Base-by-base conservation (phyloP, 2,797 vertebrate species). In the Vultur gryphus region DNA sequence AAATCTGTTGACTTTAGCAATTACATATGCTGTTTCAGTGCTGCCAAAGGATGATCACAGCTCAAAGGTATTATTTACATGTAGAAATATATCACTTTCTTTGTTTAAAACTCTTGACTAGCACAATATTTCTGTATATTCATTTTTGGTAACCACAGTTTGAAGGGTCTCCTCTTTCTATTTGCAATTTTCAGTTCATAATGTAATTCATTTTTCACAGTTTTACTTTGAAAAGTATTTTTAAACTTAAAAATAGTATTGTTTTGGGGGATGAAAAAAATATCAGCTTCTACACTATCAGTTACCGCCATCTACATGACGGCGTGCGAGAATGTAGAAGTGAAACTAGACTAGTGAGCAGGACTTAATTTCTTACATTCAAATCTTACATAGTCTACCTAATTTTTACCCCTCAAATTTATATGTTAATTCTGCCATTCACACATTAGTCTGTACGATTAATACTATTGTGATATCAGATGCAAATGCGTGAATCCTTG, bases 1-100 rank as follows among this genome's bases (percentile, higher is more conserved):
- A 95, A 90, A 83, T 93, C 44, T 96, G 82, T 97, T 93, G 78
- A 94, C 70, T 95, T 85, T 75, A 95, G 77, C 91, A 96, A 95
- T 95, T 96, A 93, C 77, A 89, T 70, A 73, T 90, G 82, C 77
- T 14, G 3, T 90, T 95, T 95, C 79, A 58, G 1, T 94, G 86
- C 79, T 95, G 71, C 80, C 79, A 76, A 88, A 94, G 64, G 80
- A 95, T 77, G 92, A 91, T 87, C 20, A 5, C 86, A 82, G 49
- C 91, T 94, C 43, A 87, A 71, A 96, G 48, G 62, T 96, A 64
- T 90, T 95, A 81, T 94, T 93, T 95, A 82, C 55, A 75, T 19
- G 5, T 85, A 70, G 64, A 77, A 92, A 90, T 94, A 57, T 35
- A 82, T 81, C 3, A 41, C 59, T 79, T 28, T 17, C 31, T 71